Evolutionary conservation across 2,888 invertebrate species (phyloP).

Genomic region (Cosmia pyralina): DNA sequence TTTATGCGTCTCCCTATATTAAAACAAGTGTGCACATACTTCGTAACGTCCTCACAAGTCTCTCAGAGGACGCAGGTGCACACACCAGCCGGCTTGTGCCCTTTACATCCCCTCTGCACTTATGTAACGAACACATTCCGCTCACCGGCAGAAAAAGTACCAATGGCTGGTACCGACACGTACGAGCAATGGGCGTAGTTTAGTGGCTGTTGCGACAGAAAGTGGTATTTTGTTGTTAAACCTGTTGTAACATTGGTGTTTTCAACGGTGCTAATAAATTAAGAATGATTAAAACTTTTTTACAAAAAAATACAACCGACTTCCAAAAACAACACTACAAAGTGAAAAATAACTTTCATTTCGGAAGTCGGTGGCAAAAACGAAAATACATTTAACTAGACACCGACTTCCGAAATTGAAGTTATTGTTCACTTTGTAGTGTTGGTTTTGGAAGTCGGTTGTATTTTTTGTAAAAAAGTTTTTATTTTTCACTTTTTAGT

Average conservation of each 20-base stretch:
- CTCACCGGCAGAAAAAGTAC: slow-evolving; percentile 38
- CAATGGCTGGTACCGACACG: slow-evolving; percentile 21
- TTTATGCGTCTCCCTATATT: too few relatives aligned
- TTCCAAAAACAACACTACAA: too few relatives aligned
- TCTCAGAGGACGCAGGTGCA: slow-evolving; percentile 58
- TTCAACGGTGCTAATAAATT: slow-evolving; percentile 22
- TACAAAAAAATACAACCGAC: too few relatives aligned
- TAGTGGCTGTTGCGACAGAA: slow-evolving; percentile 11
- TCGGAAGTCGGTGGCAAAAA: too few relatives aligned
- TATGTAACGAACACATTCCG: slow-evolving; percentile 45
- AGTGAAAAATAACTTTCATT: too few relatives aligned
- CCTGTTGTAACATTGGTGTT: slow-evolving; percentile 7
- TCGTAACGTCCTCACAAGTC: slow-evolving; percentile 5
- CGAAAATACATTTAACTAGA: too few relatives aligned
- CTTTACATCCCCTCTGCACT: slow-evolving; percentile 53
- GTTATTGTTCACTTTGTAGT: too few relatives aligned
- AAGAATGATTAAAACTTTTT: slow-evolving; percentile 22
- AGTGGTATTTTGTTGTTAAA: slow-evolving; percentile 12
- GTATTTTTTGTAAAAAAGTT: too few relatives aligned
- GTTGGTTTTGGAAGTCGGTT: too few relatives aligned
- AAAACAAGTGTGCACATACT: slow-evolving; percentile 12
- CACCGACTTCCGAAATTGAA: too few relatives aligned
- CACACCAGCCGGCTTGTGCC: slow-evolving; percentile 58
- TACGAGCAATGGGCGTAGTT: slow-evolving; percentile 13
- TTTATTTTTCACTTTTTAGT: too few relatives aligned